Base-by-base conservation (phyloP, 2,113 vertebrate species). In the Chaetodon trifascialis region DNA sequence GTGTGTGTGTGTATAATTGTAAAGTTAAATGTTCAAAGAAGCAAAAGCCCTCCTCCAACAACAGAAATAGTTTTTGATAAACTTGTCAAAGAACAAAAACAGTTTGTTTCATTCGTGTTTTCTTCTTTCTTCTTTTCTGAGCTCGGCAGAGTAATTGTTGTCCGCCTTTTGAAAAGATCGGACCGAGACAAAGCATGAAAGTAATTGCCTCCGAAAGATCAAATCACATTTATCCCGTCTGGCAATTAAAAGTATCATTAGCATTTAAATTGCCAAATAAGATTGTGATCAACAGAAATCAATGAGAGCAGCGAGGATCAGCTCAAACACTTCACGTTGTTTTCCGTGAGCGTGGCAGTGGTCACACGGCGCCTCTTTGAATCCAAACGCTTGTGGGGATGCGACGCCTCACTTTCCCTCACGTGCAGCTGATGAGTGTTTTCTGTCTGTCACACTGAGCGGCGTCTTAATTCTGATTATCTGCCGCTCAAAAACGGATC, bases 191-290 rank as follows among this genome's bases (percentile, higher is more conserved):
- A 94, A 90, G 91, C 88, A 85, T 82, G 86, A 79, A 85, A 91
- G 90, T 94, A 93, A 94, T 95, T 93, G 90, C 86, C 92, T 93
- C 84, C 88, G 68, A 79, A 88, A 90, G 89, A 95, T 94, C 92
- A 92, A 90, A 94, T 93, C 89, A 80, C 84, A 88, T 89, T 92
- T 86, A 92, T 92, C 91, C 84, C 86, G 60, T 92, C 88, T 83
- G 68, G 91, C 92, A 95, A 95, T 95, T 95, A 95, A 93, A 95
- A 94, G 90, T 93, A 93, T 93, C 92, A 95, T 95, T 95, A 95
- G 93, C 94, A 95, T 95, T 95, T 95, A 95, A 95, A 95, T 95
- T 92, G 89, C 83, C 91, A 93, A 94, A 93, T 94, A 93, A 94
- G 95, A 95, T 94, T 94, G 93, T 81, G 93, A 95, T 95, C 93